phyloP scores from a whole-genome alignment of 2,113 vertebrate genomes.

The Macquaria ambigua region DNA sequence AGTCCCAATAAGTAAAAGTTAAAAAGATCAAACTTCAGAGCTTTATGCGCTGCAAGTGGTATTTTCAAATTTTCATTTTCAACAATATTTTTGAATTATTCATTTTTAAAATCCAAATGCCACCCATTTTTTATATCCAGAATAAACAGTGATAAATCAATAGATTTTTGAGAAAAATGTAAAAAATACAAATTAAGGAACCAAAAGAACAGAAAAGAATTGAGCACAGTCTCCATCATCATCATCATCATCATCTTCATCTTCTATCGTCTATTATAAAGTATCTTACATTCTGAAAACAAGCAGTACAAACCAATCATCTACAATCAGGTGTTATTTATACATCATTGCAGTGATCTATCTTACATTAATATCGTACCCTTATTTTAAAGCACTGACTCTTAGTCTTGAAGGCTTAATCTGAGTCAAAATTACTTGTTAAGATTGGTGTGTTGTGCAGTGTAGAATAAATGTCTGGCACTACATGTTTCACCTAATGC shows the following conservation, averaged over 20 bases:
- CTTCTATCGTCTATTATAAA: background rate
- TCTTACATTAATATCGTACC: background rate
- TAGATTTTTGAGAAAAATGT: background rate
- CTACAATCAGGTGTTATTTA: background rate
- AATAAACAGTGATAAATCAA: background rate
- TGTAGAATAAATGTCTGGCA: background rate
- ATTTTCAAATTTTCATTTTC: background rate
- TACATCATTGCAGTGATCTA: too few relatives aligned
- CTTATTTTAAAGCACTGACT: background rate
- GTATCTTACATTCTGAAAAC: background rate
- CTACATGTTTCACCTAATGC: background rate
- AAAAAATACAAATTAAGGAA: background rate
- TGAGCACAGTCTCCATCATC: background rate
- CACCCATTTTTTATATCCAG: background rate
- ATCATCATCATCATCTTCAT: background rate
- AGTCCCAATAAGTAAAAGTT: background rate
- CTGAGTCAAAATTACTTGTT: background rate
- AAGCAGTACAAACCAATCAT: background rate
- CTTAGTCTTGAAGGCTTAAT: background rate
- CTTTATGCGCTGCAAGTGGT: background rate
- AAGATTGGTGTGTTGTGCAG: background rate
- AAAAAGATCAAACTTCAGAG: background rate
- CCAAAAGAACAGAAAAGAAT: background rate
- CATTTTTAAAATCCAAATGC: background rate
- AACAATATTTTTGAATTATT: background rate